A percentile compares a stretch with the other conserved stretches of the same genome.
Evolutionary conservation across 2,113 vertebrate species (phyloP).

Genomic region (Phalacrocorax aristotelis): DNA sequence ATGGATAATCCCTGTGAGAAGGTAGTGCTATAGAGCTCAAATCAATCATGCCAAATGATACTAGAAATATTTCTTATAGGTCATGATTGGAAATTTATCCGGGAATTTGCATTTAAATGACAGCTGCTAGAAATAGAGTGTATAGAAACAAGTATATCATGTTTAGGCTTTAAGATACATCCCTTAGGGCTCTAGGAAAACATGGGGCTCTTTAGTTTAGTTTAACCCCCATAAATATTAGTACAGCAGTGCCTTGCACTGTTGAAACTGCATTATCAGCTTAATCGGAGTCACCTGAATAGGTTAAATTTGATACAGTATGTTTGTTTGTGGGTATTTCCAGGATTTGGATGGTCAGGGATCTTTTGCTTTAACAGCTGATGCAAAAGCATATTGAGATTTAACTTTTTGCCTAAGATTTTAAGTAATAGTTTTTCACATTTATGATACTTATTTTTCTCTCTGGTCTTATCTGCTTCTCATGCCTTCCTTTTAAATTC

Average conservation of each 20-base stretch:
- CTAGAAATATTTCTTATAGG: constrained; percentile 59
- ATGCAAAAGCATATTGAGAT: constrained; percentile 3
- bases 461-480: neutral
- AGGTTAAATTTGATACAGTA: neutral
- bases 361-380: constrained; percentile 14
- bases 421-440: neutral
- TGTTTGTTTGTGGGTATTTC: neutral
- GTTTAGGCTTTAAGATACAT: constrained; percentile 17
- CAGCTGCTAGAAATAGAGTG: constrained; percentile 35
- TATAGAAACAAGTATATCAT: neutral
- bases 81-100: constrained; percentile 63
- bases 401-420: neutral
- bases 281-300: constrained; percentile 16
- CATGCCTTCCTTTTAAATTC: neutral
- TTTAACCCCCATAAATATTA: constrained; percentile 46
- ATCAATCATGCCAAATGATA: constrained; percentile 49
- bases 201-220: neutral
- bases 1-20: constrained; percentile 35
- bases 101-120: constrained; percentile 69
- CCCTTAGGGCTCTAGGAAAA: constrained; percentile 8
- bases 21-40: constrained; percentile 14
- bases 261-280: constrained; percentile 41
- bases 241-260: constrained; percentile 46
- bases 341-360: neutral
- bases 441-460: neutral